Evolutionary conservation across 92 coral and sea anemone genomes (phyloP).

Genomic region (Palythoa grandis): DNA sequence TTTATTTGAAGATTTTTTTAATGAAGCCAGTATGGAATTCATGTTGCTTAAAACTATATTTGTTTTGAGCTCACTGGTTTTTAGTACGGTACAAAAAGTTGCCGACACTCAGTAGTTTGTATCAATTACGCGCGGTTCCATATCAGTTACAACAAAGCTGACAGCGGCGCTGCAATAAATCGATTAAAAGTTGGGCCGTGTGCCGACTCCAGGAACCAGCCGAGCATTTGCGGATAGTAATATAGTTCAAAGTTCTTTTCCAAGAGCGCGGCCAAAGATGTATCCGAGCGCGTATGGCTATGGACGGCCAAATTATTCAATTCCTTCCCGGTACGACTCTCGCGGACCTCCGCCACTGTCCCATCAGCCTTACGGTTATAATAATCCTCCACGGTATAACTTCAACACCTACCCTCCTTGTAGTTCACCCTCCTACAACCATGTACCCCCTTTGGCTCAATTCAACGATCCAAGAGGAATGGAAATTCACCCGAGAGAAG

Average conservation of each 20-base stretch:
- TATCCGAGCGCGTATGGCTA: constrained; percentile 74
- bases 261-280: constrained; percentile 42
- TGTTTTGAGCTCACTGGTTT: constrained; percentile 4
- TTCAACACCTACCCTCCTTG: constrained; percentile 73
- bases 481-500: constrained; percentile 76
- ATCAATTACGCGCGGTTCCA: constrained; percentile 85
- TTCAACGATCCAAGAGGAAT: constrained; percentile 72
- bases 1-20: not conserved
- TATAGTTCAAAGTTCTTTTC: not conserved
- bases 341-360: constrained; percentile 84
- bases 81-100: constrained; percentile 39
- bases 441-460: constrained; percentile 57
- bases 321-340: constrained; percentile 66
- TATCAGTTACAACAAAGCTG: constrained; percentile 76
- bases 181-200: constrained; percentile 57
- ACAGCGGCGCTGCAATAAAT: constrained; percentile 74
- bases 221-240: constrained; percentile 33
- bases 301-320: constrained; percentile 69
- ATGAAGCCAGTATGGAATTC: not conserved
- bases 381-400: constrained; percentile 74
- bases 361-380: constrained; percentile 82
- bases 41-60: constrained; percentile 16
- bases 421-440: constrained; percentile 65
- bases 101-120: constrained; percentile 83
- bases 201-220: constrained; percentile 43